phyloP scores from a whole-genome alignment of 2,797 vertebrate genomes.

The Pachyuromys duprasi region DNA sequence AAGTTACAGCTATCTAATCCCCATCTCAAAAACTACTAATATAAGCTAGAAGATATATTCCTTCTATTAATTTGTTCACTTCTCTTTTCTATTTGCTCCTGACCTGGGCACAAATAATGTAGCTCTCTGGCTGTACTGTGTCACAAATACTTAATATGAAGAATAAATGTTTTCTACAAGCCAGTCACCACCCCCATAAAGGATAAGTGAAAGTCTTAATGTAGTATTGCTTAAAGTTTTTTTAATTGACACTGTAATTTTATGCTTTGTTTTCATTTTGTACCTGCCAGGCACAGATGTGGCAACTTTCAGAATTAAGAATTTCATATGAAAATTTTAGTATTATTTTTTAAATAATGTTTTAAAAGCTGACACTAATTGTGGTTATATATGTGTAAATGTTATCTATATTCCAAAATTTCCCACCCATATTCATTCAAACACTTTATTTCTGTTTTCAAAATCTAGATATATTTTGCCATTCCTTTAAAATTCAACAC shows the following conservation, averaged over 20 bases:
- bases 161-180: constrained; percentile 63
- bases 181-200: neutral
- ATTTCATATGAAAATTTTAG: constrained; percentile 57
- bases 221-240: constrained; percentile 2
- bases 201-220: constrained; percentile 30
- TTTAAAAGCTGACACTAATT: constrained; percentile 39
- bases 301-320: constrained; percentile 48
- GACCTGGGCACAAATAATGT: constrained; percentile 43
- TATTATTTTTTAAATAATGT: neutral
- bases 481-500: constrained; percentile 44
- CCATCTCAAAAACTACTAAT: constrained; percentile 1
- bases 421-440: constrained; percentile 31
- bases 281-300: constrained; percentile 9
- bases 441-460: constrained; percentile 57
- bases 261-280: constrained; percentile 65
- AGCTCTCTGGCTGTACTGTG: constrained; percentile 5
- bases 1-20: constrained; percentile 33
- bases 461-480: constrained; percentile 52
- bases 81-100: constrained; percentile 57
- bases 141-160: constrained; percentile 18
- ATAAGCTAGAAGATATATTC: constrained; percentile 3
- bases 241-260: neutral
- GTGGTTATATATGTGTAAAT: constrained; percentile 53
- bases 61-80: constrained; percentile 33
- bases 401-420: constrained; percentile 50